Percentiles rank a stretch among this genome's conserved stretches.
Evolutionary conservation across 2,797 vertebrate genomes (phyloP).

Genomic region (Mormyrops attenuatus): DNA sequence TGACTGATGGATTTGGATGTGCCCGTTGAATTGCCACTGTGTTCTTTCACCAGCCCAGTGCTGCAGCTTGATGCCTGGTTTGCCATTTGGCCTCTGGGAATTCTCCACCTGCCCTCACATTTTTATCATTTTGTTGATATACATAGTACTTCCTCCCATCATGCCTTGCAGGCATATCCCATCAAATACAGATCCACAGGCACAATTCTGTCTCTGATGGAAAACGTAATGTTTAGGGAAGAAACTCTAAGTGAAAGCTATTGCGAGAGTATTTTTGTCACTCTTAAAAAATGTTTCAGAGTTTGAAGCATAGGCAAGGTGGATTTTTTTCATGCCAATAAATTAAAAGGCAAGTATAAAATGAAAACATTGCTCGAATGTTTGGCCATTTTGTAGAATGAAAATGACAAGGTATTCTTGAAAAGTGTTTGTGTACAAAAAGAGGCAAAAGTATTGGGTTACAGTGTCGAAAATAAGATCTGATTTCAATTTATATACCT

Average conservation of each 20-base stretch:
- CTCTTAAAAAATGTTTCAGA: constrained; percentile 1
- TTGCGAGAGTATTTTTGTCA: not conserved
- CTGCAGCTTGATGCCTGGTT: not conserved
- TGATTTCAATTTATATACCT: not conserved
- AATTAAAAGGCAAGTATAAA: not conserved
- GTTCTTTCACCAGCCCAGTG: not conserved
- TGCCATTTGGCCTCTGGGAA: constrained; percentile 4
- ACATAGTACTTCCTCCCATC: constrained; percentile 4
- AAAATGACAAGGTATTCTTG: not conserved
- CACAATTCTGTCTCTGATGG: not conserved
- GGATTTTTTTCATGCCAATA: not conserved
- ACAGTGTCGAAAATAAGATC: not conserved
- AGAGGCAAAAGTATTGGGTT: not conserved
- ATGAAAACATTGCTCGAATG: not conserved
- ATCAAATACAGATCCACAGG: not conserved
- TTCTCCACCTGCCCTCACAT: not conserved
- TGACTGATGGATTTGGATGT: not conserved
- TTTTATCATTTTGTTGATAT: not conserved
- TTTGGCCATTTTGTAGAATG: not conserved
- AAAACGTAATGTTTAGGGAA: not conserved
- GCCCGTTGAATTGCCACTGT: not conserved
- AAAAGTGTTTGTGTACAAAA: not conserved
- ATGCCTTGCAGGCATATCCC: constrained; percentile 6
- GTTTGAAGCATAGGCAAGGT: not conserved
- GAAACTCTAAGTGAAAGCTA: not conserved